A percentile compares a stretch with the other conserved stretches of the same genome.
Conservation (phyloP, 2,797 vertebrate genomes). For the Capromys pilorides region DNA sequence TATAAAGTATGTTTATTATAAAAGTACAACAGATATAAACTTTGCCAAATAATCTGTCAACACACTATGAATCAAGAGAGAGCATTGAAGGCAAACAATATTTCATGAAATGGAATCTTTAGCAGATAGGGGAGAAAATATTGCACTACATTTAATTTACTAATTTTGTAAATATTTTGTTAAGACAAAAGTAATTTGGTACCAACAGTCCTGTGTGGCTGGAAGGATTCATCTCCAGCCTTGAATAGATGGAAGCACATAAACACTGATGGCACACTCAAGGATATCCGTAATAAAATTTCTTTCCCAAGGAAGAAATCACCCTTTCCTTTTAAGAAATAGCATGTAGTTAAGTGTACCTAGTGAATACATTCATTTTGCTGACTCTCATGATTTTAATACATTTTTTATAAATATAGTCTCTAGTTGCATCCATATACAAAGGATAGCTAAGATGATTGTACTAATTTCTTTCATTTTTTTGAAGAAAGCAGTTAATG, state of each 20-base stretch:
- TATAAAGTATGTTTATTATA: neutral
- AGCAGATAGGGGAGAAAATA: neutral
- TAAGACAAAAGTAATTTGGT: neutral
- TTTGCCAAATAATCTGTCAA: neutral
- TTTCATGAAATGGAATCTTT: neutral
- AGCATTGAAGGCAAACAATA: neutral
- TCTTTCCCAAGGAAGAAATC: neutral
- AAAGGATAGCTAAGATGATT: no score
- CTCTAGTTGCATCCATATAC: no score
- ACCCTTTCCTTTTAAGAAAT: neutral
- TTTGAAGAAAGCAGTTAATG: no score
- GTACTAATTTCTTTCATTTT: no score
- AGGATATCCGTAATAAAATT: neutral
- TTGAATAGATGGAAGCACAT: neutral
- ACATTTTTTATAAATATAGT: neutral
- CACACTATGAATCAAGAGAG: neutral
- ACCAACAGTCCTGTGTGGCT: neutral
- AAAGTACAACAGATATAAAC: neutral
- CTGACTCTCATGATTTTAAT: neutral
- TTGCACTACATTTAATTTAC: neutral
- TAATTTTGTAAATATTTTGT: neutral
- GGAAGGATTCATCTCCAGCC: neutral
- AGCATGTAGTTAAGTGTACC: neutral
- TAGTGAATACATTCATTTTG: neutral
- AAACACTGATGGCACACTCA: neutral